Percentiles rank a stretch among this genome's conserved stretches.
Evolutionary conservation across 2,797 vertebrate species (phyloP).

Genomic region (Tenualosa ilisha): DNA sequence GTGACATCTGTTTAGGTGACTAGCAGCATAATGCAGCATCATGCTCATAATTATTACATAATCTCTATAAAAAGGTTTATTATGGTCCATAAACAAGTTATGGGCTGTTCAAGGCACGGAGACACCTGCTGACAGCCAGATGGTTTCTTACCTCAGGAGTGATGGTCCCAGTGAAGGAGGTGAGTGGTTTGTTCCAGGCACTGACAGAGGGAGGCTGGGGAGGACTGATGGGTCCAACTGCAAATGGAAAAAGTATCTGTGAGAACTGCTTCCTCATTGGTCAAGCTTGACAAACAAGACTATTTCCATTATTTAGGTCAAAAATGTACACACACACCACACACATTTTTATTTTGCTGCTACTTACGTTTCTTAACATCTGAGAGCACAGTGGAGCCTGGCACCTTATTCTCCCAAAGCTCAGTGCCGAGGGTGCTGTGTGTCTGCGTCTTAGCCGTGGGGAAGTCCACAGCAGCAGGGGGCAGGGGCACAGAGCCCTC

Average conservation of each 20-base stretch:
- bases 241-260: slow-evolving; percentile 27
- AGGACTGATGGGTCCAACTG: slow-evolving; percentile 96
- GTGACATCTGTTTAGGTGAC: no score
- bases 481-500: slow-evolving; percentile 68
- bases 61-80: no score
- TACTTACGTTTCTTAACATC: slow-evolving; percentile 95
- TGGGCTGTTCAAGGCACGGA: background rate
- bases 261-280: background rate
- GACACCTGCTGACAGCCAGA: background rate
- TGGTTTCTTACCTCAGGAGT: slow-evolving; percentile 83
- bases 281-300: background rate
- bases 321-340: slow-evolving; percentile 23
- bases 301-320: background rate
- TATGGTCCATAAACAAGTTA: background rate
- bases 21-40: no score
- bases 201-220: slow-evolving; percentile 95
- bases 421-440: slow-evolving; percentile 87
- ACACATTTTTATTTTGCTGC: background rate
- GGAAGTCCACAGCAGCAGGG: slow-evolving; percentile 69
- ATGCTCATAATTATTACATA: no score
- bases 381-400: slow-evolving; percentile 79
- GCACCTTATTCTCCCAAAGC: slow-evolving; percentile 93
- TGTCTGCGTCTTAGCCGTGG: slow-evolving; percentile 68
- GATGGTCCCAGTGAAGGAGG: slow-evolving; percentile 87
- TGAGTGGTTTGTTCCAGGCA: slow-evolving; percentile 99